Base-by-base conservation (phyloP, 2,888 invertebrate species). In the Lymantria monacha region DNA sequence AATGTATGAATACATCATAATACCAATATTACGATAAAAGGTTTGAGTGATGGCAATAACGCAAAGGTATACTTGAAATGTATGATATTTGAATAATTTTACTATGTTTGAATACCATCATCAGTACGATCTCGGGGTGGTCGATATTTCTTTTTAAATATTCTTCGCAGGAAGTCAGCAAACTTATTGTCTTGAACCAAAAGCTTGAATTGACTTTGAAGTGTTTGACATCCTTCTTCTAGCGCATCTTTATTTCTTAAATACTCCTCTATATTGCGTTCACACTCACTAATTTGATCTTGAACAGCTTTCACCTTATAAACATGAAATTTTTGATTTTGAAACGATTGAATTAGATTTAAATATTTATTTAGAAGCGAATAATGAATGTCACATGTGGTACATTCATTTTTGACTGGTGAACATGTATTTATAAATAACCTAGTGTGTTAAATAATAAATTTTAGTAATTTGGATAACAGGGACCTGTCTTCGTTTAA, bases 81-180 rank as follows among this genome's bases (percentile, higher is more conserved):
- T 22, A 22, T 3, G 22, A 22, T 22, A 22, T 22, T 22, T 22
- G 22, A 22, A 5, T 5, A 22, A 22, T 22, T 22, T 2, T 22
- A 22, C 1, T 7, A 11, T 11, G 31, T 5, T 33, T 10, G 33
- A 10, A 42, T 50, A 90, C 89, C 90, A 58, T 90, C 90, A 7
- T 92, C 92, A 44, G 85, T 91, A 45, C 73, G 84, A 0, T 87
- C 85, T 70, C 95, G 95, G 0, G 94, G 94, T 7, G 94, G 93
- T 57, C 95, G 95, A 70, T 95, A 96, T 71, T 96, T 96, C 76
- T 96, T 97, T 73, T 95, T 96, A 72, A 95, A 97, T 49, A 98
- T 96, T 69, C 95, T 94, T 14, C 93, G 92, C 41, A 98, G 81
- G 73, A 97, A 97, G 66, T 95, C 94, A 7, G 93, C 93, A 76